Evolutionary conservation across 92 coral and sea anemone genomes (phyloP).

Genomic region (Umimayanthus kanabou): DNA sequence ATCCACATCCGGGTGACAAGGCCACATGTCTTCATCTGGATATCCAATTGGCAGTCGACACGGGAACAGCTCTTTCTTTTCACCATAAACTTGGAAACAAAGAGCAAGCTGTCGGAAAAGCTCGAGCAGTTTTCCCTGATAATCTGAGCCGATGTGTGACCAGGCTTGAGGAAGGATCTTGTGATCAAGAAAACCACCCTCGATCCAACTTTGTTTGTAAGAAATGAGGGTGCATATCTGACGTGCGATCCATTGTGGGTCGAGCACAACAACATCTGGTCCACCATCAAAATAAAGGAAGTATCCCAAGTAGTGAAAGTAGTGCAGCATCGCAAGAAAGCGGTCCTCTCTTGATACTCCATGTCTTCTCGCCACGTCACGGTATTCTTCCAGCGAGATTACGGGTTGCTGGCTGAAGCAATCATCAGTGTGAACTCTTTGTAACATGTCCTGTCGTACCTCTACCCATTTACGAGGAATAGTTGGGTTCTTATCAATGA

Average conservation of each 20-base stretch:
- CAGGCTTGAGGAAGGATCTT: not conserved
- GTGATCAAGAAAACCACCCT: slow-evolving; percentile 19
- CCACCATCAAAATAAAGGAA: slow-evolving; percentile 6
- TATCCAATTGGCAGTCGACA: slow-evolving; percentile 17
- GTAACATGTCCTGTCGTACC: not conserved
- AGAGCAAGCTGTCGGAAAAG: slow-evolving; percentile 17
- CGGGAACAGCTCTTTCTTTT: slow-evolving; percentile 14
- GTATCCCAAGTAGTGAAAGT: slow-evolving; percentile 9
- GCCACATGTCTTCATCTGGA: slow-evolving; percentile 27
- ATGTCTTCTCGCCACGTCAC: not conserved
- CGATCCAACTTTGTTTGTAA: slow-evolving; percentile 4
- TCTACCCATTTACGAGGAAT: slow-evolving; percentile 21
- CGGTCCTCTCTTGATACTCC: slow-evolving; percentile 5
- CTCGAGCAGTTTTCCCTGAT: slow-evolving; percentile 4
- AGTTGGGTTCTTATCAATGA: slow-evolving; percentile 14
- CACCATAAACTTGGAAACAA: not conserved
- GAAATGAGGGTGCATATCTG: slow-evolving; percentile 23
- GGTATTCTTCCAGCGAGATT: not conserved
- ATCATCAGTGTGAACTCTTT: not conserved
- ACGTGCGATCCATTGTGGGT: slow-evolving; percentile 18
- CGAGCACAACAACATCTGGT: slow-evolving; percentile 8
- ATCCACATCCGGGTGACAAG: not conserved
- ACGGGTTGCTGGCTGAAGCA: not conserved
- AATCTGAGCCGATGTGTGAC: not conserved
- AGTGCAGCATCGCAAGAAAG: slow-evolving; percentile 11